phyloP scores from a whole-genome alignment of 1,140 invertebrate genomes.

The Teleopsis dalmanni region DNA sequence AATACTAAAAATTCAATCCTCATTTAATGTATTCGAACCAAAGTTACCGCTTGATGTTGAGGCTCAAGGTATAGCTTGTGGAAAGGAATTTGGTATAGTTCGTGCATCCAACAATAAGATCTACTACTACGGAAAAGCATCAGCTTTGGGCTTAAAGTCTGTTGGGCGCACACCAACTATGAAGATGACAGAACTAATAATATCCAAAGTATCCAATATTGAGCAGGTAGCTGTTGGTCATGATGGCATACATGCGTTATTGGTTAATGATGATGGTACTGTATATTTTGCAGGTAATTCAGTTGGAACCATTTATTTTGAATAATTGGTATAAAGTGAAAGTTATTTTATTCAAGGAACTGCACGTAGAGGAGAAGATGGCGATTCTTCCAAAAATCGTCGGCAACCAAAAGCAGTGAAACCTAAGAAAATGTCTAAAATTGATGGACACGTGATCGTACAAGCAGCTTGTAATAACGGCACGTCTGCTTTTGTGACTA shows the following conservation, averaged over 20 bases:
- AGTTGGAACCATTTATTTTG: background rate
- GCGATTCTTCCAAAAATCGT: conserved; percentile 75
- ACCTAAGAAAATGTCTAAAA: conserved; percentile 85
- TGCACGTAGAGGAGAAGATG: conserved; percentile 88
- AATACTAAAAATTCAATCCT: conserved; percentile 40
- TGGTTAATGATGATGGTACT: conserved; percentile 83
- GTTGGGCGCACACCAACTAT: conserved; percentile 49
- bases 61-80: conserved; percentile 48
- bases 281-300: conserved; percentile 66
- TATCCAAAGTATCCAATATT: conserved; percentile 70
- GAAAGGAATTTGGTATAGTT: conserved; percentile 77
- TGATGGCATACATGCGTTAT: conserved; percentile 82
- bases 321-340: background rate
- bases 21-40: conserved; percentile 40
- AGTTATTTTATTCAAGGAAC: conserved; percentile 71
- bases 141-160: conserved; percentile 47
- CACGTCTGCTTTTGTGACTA: conserved; percentile 84
- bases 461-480: conserved; percentile 89
- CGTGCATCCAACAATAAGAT: conserved; percentile 68
- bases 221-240: conserved; percentile 80
- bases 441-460: conserved; percentile 76
- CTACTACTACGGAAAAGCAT: conserved; percentile 70
- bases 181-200: conserved; percentile 66
- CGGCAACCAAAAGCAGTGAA: conserved; percentile 83
- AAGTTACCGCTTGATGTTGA: conserved; percentile 35